A percentile compares a stretch with the other conserved stretches of the same genome.
These are phyloP conservation scores for Polietes domitor DNA, from an alignment of 2,888 invertebrate genomes.

Conservation along the genomic window DNA sequence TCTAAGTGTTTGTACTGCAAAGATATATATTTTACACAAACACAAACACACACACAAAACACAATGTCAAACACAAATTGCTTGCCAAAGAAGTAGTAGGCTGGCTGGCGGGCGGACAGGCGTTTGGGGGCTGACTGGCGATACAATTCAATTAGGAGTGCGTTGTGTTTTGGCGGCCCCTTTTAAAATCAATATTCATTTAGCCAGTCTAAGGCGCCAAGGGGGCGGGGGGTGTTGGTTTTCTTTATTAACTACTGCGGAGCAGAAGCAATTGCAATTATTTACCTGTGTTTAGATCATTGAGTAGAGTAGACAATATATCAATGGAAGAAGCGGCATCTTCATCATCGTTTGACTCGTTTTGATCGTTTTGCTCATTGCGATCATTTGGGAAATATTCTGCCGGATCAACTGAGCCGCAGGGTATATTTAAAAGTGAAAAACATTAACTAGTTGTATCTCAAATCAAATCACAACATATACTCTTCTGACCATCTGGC, in stretches of 20 bases:
- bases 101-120: no score
- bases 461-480: not conserved
- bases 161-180: not conserved
- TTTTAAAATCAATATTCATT: no score
- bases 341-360: not conserved
- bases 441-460: not conserved
- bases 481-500: not conserved
- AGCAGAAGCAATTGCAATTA: slow-evolving; percentile 40
- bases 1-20: slow-evolving; percentile 72
- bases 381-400: slow-evolving; percentile 48
- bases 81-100: not conserved
- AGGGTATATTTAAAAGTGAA: not conserved
- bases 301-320: slow-evolving; percentile 90
- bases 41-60: slow-evolving; percentile 66
- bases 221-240: not conserved
- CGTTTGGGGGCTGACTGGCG: no score
- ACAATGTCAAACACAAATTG: slow-evolving; percentile 34
- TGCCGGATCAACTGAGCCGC: slow-evolving; percentile 48
- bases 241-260: not conserved
- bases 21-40: slow-evolving; percentile 62
- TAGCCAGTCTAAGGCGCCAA: slow-evolving; percentile 4
- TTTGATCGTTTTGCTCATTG: not conserved
- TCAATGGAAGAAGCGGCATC: slow-evolving; percentile 85
- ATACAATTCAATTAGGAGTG: slow-evolving; percentile 9
- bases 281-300: slow-evolving; percentile 95